Base-by-base conservation (phyloP, 1,140 invertebrate genomes). In the Drosophila lacertosa region DNA sequence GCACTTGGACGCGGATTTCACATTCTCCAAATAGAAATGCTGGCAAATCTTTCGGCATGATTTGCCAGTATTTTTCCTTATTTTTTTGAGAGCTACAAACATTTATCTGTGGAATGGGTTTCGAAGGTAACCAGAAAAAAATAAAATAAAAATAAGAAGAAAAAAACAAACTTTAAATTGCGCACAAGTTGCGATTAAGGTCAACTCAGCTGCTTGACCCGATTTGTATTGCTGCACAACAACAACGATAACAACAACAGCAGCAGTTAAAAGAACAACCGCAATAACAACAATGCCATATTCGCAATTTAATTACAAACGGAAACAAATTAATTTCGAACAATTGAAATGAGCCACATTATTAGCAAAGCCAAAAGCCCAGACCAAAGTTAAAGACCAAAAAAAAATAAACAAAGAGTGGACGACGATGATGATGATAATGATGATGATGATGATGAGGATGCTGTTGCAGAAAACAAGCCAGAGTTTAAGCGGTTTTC, bases 281-380 rank as follows among this genome's bases (percentile, higher is more conserved):
- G 32, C 2, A 15, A 33, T 20, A 42, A 48, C 18, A 58, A 37
- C 37, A 58, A 37, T 26, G 70, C 77, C 29, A 22, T 60, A 35
- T 42, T 64, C 37, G 51, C 33, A 44, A 58, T 74, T 77, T 69
- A 82, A 82, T 82, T 77, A 70, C 69, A 69, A 66, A 81, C 78
- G 78, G 78, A 82, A 82, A 82, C 68, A 69, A 57, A 77, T 82
- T 82, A 74, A 81, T 77, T 77, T 74, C 45, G 42, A 63, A 80
- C 78, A 81, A 82, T 82, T 77, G 63, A 81, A 73, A 68, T 50
- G 65, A 68, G 73, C 54, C 68, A 74, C 63, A 69, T 76, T 76
- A 81, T 81, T 81, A 76, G 74, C 44, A 22, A 29, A 16, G 60
- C 16, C 42, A 32, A n/a, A n/a, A 51, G 45, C 24, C 33, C 39